phyloP scores from a whole-genome alignment of 2,888 invertebrate species.

The Agrotis puta region DNA sequence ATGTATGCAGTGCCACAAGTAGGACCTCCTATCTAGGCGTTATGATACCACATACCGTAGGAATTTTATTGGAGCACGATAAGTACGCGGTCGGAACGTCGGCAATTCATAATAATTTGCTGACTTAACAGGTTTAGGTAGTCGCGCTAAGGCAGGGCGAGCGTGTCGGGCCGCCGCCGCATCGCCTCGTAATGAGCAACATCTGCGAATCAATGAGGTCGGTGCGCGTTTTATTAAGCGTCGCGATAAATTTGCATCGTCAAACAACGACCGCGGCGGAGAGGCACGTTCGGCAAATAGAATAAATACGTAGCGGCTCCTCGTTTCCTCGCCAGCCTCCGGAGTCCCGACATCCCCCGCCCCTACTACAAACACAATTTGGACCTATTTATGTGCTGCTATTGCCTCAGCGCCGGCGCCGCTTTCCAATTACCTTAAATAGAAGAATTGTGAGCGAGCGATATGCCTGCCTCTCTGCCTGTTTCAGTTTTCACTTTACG shows the following conservation, averaged over 20 bases:
- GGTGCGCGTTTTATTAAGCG: slow-evolving; percentile 87
- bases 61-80: slow-evolving; percentile 53
- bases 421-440: slow-evolving; percentile 72
- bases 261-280: slow-evolving; percentile 85
- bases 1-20: slow-evolving; percentile 30
- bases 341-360: slow-evolving; percentile 73
- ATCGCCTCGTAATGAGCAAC: slow-evolving; percentile 83
- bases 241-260: slow-evolving; percentile 89
- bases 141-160: slow-evolving; percentile 66
- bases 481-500: slow-evolving; percentile 59
- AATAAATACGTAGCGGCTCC: slow-evolving; percentile 86
- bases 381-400: slow-evolving; percentile 82
- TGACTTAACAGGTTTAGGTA: slow-evolving; percentile 77
- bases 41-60: slow-evolving; percentile 26
- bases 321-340: slow-evolving; percentile 74
- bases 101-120: slow-evolving; percentile 79
- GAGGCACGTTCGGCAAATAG: slow-evolving; percentile 89
- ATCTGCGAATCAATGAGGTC: slow-evolving; percentile 86
- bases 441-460: slow-evolving; percentile 64
- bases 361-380: slow-evolving; percentile 86
- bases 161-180: slow-evolving; percentile 68
- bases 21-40: slow-evolving; percentile 19
- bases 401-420: slow-evolving; percentile 65
- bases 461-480: slow-evolving; percentile 67
- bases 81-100: slow-evolving; percentile 67